Evolutionary conservation across 2,113 vertebrate species (phyloP), one percentile per base, ranked within the genome.

Genomic region (Antechinus stuartii): DNA sequence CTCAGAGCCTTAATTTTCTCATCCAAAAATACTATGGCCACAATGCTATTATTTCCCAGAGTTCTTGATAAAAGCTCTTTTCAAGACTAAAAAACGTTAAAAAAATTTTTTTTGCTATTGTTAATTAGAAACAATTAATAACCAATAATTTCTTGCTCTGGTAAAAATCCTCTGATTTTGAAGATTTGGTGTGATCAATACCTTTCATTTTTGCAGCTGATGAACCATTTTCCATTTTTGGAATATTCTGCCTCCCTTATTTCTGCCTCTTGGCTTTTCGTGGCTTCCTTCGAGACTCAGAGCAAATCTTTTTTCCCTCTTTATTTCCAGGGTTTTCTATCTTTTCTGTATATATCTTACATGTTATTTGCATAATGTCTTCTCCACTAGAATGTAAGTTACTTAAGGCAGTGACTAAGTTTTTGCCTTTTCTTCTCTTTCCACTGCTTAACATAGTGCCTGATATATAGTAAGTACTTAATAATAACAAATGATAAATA

Each of bases 41-140:
- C n/a, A 68, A 68, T 12, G 57, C 30, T 11, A 27, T 68, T 68
- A 68, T 4, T 76, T 76, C 30, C 11, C 61, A 76, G 12, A 76
- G 3, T n/a, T 76, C 0, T 76, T n/a, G 35, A 16, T 76, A n/a
- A 76, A n/a, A 76, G 61, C n/a, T n/a, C 61, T 76, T 76, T 76
- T n/a, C 61, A n/a, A 76, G 30, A 1, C 61, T n/a, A 16, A 76
- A 76, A 35, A 76, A 42, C 14, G 35, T 68, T 35, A 30, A 27
- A 35, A 14, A 30, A 68, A 68, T 35, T 12, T 16, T n/a, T 14
- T 16, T 68, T 35, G 3, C 30, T n/a, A 76, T 76, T n/a, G 35
- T n/a, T 76, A 76, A 19, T 56, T 76, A 91, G 55, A 93, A 96
- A 52, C 10, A 90, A 94, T 93, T 94, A 56, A 90, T 92, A 89